Percentiles rank a stretch among this genome's conserved stretches.
Conservation (phyloP, 1,140 invertebrate species). For the Drosophila tsacasi region DNA sequence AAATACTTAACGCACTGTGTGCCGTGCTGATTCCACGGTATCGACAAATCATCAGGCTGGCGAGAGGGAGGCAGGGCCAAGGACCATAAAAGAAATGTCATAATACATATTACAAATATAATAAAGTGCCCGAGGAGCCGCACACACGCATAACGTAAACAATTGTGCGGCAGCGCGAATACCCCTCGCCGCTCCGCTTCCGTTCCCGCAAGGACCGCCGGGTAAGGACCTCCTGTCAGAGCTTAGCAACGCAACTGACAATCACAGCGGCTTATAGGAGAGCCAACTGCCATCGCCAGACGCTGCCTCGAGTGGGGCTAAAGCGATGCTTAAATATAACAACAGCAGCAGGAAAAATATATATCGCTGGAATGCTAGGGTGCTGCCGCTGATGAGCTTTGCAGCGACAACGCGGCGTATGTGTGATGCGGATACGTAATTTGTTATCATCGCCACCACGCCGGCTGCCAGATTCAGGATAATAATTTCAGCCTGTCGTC, state of each 20-base stretch:
- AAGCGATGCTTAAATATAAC: slow-evolving; percentile 52
- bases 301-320: slow-evolving; percentile 47
- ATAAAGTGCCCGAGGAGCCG: slow-evolving; percentile 69
- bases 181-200: slow-evolving; percentile 3
- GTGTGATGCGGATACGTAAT: slow-evolving; percentile 77
- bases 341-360: slow-evolving; percentile 6
- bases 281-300: slow-evolving; percentile 38
- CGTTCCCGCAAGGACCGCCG: not conserved
- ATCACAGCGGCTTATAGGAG: slow-evolving; percentile 65
- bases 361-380: slow-evolving; percentile 15
- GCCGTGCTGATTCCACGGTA: slow-evolving; percentile 22
- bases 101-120: slow-evolving; percentile 79
- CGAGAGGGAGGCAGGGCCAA: slow-evolving; percentile 9
- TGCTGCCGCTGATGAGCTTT: slow-evolving; percentile 60
- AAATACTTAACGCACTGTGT: slow-evolving; percentile 43
- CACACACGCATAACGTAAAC: slow-evolving; percentile 52
- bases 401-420: slow-evolving; percentile 68
- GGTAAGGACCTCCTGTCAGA: slow-evolving; percentile 18
- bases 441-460: slow-evolving; percentile 65
- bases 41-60: slow-evolving; percentile 58
- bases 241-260: slow-evolving; percentile 63
- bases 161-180: slow-evolving; percentile 72
- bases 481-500: slow-evolving; percentile 73
- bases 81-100: slow-evolving; percentile 71
- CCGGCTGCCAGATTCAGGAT: slow-evolving; percentile 45